Evolutionary conservation across 2,888 invertebrate species (phyloP).

Genomic region (Ormyrus nitidulus): DNA sequence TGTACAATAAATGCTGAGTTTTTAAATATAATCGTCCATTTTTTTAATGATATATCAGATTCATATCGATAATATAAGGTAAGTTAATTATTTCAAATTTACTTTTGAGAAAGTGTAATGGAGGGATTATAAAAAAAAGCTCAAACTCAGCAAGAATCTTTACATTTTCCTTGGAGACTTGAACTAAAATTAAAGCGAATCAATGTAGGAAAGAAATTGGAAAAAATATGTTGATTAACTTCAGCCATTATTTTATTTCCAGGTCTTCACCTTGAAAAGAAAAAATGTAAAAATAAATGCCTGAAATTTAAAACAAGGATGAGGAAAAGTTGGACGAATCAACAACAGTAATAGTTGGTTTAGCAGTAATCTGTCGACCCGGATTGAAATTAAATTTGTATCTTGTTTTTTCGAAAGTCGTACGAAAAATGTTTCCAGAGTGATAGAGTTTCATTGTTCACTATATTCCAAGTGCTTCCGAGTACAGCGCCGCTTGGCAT

Average conservation of each 20-base stretch:
- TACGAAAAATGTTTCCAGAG: too few species aligned
- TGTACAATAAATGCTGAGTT: too few species aligned
- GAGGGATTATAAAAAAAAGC: too few species aligned
- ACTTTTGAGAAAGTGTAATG: too few species aligned
- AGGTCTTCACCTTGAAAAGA: neutral
- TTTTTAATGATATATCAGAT: too few species aligned
- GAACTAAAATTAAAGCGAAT: too few species aligned
- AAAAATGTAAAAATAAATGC: neutral
- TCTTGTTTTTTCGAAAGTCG: too few species aligned
- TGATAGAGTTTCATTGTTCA: slow-evolving; percentile 62
- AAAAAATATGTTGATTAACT: neutral
- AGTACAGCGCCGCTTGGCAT: slow-evolving; percentile 71
- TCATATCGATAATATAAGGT: too few species aligned
- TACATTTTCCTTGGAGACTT: too few species aligned
- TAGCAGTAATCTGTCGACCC: neutral
- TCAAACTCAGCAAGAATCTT: too few species aligned
- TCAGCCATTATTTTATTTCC: slow-evolving; percentile 17
- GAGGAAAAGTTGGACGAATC: neutral
- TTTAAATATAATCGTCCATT: too few species aligned
- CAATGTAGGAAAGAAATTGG: slow-evolving; percentile 22
- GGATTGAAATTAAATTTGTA: neutral
- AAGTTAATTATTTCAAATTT: too few species aligned
- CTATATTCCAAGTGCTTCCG: slow-evolving; percentile 67
- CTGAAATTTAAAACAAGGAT: neutral
- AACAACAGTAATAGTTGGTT: neutral